Percentiles rank a stretch among this genome's conserved stretches.
phyloP scores from a whole-genome alignment of 1,140 invertebrate genomes.

The Drosophila trapezifrons region DNA sequence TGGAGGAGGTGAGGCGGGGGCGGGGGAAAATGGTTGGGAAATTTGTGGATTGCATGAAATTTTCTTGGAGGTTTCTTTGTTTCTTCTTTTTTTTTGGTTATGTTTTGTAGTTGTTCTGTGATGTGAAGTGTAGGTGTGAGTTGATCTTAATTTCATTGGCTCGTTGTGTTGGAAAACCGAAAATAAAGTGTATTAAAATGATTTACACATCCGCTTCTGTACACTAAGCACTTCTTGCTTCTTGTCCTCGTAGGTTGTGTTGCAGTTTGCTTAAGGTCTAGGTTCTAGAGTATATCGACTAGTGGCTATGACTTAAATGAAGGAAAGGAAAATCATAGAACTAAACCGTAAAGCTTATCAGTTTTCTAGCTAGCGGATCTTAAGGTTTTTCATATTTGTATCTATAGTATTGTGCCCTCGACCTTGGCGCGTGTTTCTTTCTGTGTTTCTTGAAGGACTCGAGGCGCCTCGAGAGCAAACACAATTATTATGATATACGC shows the following conservation, averaged over 20 bases:
- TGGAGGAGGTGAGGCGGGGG: slow-evolving; percentile 18
- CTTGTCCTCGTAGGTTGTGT: slow-evolving; percentile 4
- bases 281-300: slow-evolving; percentile 15
- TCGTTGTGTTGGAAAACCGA: slow-evolving; percentile 41
- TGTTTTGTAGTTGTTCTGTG: slow-evolving; percentile 40
- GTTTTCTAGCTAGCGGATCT: slow-evolving; percentile 4
- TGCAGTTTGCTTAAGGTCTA: slow-evolving; percentile 45
- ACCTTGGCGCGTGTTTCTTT: slow-evolving; percentile 28
- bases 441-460: neutral
- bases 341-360: slow-evolving; percentile 14
- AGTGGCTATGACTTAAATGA: slow-evolving; percentile 20
- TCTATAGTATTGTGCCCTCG: neutral
- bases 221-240: slow-evolving; percentile 24
- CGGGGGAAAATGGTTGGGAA: slow-evolving; percentile 30
- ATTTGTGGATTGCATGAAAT: slow-evolving; percentile 68
- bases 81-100: slow-evolving; percentile 21
- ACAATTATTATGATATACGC: slow-evolving; percentile 69
- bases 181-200: slow-evolving; percentile 29
- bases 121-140: slow-evolving; percentile 38
- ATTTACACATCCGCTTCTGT: slow-evolving; percentile 35
- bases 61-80: slow-evolving; percentile 40
- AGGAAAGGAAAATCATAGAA: slow-evolving; percentile 10
- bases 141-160: slow-evolving; percentile 39
- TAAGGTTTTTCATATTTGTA: neutral
- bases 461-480: slow-evolving; percentile 46